Base-by-base conservation (phyloP, 2,888 invertebrate genomes). In the Congeria kusceri region DNA sequence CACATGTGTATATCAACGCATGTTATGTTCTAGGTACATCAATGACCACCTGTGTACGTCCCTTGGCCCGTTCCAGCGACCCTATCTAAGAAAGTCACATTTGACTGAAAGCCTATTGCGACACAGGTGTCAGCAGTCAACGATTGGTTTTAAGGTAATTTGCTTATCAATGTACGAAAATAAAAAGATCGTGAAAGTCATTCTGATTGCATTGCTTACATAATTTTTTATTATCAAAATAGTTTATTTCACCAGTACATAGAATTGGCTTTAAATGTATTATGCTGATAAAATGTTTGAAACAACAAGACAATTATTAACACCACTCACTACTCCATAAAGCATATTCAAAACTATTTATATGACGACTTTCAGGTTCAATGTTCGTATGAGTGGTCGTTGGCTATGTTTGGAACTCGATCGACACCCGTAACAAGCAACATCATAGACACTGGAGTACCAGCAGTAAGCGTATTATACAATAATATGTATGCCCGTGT, bases 341-440 rank as follows among this genome's bases (percentile, higher is more conserved):
- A n/a, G n/a, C n/a, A n/a, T n/a, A n/a, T n/a, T n/a, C n/a, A n/a
- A n/a, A n/a, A n/a, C n/a, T n/a, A n/a, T n/a, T n/a, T n/a, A n/a
- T n/a, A n/a, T n/a, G n/a, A n/a, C n/a, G 53, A 39, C 25, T 53
- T 53, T 7, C 18, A 53, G 53, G 53, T 53, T 18, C 53, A 53
- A 11, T 53, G 53, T 53, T 53, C 53, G 2, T 53, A 53, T n/a
- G 53, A 53, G 25, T 53, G 53, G 53, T 53, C 53, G 13, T 20
- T 23, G 25, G n/a, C 23, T 7, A 25, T 53, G 20, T 20, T 53
- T 11, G 53, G 53, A 53, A 7, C 3, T 23, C 20, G 53, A 18
- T 53, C 53, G 25, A 20, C 53, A 9, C 53, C 53, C 20, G 25
- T 53, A 15, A 13, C 53, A 20, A 53, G 53, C 25, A 25, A 53